These are phyloP conservation scores for Mechanitis messenoides DNA, from an alignment of 2,888 invertebrate genomes.

Conservation along the genomic window DNA sequence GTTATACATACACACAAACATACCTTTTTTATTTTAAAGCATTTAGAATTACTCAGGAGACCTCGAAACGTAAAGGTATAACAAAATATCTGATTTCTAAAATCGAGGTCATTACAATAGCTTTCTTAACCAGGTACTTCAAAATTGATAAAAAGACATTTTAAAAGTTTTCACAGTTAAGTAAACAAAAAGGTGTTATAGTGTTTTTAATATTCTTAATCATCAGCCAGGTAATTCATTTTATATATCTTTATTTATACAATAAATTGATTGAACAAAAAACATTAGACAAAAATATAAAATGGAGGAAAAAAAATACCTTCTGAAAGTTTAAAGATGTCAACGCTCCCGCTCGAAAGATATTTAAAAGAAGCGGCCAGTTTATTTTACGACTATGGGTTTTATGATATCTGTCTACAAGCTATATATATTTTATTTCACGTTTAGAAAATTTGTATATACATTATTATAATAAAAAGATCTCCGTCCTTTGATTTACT, in stretches of 20 bases:
- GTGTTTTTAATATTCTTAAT: not conserved
- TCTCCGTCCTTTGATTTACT: too few relatives aligned
- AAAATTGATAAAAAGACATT: not conserved
- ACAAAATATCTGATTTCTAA: too few relatives aligned
- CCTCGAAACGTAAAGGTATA: too few relatives aligned
- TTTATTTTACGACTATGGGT: not conserved
- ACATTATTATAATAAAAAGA: too few relatives aligned
- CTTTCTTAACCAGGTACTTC: too few relatives aligned
- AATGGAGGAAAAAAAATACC: not conserved
- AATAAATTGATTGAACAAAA: not conserved
- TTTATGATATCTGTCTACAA: not conserved
- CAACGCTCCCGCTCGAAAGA: not conserved
- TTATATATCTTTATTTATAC: not conserved
- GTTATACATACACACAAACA: too few relatives aligned
- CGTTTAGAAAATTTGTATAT: too few relatives aligned
- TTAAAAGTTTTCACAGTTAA: not conserved
- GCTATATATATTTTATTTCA: not conserved
- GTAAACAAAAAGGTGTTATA: not conserved
- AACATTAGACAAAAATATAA: not conserved
- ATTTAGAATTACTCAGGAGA: too few relatives aligned
- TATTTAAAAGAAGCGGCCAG: not conserved
- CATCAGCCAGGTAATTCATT: not conserved
- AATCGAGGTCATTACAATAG: too few relatives aligned
- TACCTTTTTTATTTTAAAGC: too few relatives aligned
- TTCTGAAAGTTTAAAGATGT: slow-evolving; percentile 1